Percentiles rank a stretch among this genome's conserved stretches.
These are phyloP conservation scores for Augiades crinisus DNA, from an alignment of 2,888 invertebrate species.

Conservation along the genomic window DNA sequence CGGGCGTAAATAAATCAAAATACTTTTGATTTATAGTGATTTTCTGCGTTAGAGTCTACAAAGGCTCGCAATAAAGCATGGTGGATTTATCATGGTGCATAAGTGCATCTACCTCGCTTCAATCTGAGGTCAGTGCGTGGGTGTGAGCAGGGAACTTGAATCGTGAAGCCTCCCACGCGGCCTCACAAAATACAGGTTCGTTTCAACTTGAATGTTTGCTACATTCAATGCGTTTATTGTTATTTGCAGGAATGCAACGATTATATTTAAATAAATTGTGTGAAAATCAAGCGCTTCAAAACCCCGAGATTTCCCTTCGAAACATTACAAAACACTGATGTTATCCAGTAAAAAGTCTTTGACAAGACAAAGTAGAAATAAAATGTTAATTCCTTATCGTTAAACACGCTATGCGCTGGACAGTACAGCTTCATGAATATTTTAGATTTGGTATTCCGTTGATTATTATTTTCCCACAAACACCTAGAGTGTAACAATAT, in stretches of 20 bases:
- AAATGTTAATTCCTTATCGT: slow-evolving; percentile 23
- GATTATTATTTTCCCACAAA: slow-evolving; percentile 53
- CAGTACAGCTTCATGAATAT: slow-evolving; percentile 18
- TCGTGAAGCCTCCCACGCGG: slow-evolving; percentile 60
- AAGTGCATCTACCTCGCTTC: slow-evolving; percentile 46
- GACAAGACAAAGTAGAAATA: background rate
- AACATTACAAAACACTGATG: no score
- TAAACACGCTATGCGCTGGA: slow-evolving; percentile 9
- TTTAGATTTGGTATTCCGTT: slow-evolving; percentile 10
- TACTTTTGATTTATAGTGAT: slow-evolving; percentile 15
- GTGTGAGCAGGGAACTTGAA: slow-evolving; percentile 52
- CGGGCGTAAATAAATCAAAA: no score
- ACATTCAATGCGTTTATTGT: slow-evolving; percentile 31
- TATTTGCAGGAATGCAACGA: slow-evolving; percentile 21
- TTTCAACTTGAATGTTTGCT: slow-evolving; percentile 52
- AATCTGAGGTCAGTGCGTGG: slow-evolving; percentile 65
- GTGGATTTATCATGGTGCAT: slow-evolving; percentile 20
- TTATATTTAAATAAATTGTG: slow-evolving; percentile 17
- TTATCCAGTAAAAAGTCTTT: background rate
- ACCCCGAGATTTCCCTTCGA: no score
- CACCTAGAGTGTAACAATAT: slow-evolving; percentile 50
- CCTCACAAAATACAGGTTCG: slow-evolving; percentile 50
- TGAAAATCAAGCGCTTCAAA: slow-evolving; percentile 2
- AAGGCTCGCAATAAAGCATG: slow-evolving; percentile 16
- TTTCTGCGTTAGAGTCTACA: slow-evolving; percentile 5